Conservation (phyloP, 2,797 vertebrate species). For the Argyrosomus regius region DNA sequence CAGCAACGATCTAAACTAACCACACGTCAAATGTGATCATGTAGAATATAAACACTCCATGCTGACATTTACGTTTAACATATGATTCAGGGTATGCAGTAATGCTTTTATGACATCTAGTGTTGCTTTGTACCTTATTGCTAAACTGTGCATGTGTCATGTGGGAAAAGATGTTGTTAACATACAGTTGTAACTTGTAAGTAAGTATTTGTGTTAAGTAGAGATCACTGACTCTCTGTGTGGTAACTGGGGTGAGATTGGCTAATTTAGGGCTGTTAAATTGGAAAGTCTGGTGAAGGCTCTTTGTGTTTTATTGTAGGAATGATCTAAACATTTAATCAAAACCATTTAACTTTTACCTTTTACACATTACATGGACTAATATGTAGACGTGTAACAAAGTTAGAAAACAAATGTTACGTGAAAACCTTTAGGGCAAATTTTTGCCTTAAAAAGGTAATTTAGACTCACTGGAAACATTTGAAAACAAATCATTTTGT, state of each 20-base stretch:
- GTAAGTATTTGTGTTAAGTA: constrained; percentile 11
- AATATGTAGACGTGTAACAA: neutral
- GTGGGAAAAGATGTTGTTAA: constrained; percentile 21
- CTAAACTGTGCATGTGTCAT: constrained; percentile 2
- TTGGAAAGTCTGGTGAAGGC: constrained; percentile 13
- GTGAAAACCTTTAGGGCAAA: neutral
- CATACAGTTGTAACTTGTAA: constrained; percentile 16
- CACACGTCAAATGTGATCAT: constrained; percentile 17
- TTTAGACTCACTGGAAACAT: constrained; percentile 16
- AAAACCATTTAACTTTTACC: neutral
- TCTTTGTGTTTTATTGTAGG: constrained; percentile 27
- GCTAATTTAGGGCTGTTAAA: constrained; percentile 24
- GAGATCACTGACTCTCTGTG: constrained; percentile 21
- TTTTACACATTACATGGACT: constrained; percentile 16
- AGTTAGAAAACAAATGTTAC: neutral
- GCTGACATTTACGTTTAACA: constrained; percentile 6
- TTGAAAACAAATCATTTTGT: constrained; percentile 17
- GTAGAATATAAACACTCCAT: constrained; percentile 22
- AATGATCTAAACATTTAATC: constrained; percentile 30
- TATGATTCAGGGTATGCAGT: neutral
- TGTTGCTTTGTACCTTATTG: constrained; percentile 9
- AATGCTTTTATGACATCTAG: constrained; percentile 26
- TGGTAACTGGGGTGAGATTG: constrained; percentile 14
- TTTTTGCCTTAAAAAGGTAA: constrained; percentile 22
- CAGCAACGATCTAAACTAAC: constrained; percentile 6